Conservation (phyloP, 2,797 vertebrate genomes). For the Luscinia megarhynchos region DNA sequence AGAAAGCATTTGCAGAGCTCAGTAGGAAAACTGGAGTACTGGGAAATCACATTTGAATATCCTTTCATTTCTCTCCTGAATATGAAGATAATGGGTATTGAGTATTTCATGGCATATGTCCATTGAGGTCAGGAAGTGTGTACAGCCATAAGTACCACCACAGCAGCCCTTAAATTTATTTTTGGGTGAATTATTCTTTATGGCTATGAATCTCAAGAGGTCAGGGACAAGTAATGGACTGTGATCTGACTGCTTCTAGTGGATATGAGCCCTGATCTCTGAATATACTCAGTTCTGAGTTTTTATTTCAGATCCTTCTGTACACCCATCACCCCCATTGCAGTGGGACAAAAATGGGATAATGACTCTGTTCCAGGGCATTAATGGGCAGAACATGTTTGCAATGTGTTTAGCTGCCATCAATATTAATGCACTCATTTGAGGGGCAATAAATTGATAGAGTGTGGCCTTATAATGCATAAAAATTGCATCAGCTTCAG, state of each 20-base stretch:
- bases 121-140: background rate
- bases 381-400: slow-evolving; percentile 60
- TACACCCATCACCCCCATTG: background rate
- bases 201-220: background rate
- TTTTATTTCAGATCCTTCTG: background rate
- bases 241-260: background rate
- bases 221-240: background rate
- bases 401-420: slow-evolving; percentile 60
- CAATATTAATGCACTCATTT: slow-evolving; percentile 57
- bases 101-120: background rate
- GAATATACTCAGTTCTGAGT: background rate
- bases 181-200: background rate
- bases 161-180: background rate
- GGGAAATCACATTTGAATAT: background rate
- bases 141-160: background rate
- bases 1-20: background rate
- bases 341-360: slow-evolving; percentile 19
- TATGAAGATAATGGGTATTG: background rate
- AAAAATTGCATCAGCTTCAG: slow-evolving; percentile 55
- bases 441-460: slow-evolving; percentile 61
- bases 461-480: slow-evolving; percentile 48
- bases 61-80: background rate
- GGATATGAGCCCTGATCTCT: background rate
- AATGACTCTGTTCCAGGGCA: slow-evolving; percentile 3
- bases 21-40: background rate